These are phyloP conservation scores for Hymenochirus boettgeri DNA, from an alignment of 2,113 vertebrate species.

Conservation along the genomic window DNA sequence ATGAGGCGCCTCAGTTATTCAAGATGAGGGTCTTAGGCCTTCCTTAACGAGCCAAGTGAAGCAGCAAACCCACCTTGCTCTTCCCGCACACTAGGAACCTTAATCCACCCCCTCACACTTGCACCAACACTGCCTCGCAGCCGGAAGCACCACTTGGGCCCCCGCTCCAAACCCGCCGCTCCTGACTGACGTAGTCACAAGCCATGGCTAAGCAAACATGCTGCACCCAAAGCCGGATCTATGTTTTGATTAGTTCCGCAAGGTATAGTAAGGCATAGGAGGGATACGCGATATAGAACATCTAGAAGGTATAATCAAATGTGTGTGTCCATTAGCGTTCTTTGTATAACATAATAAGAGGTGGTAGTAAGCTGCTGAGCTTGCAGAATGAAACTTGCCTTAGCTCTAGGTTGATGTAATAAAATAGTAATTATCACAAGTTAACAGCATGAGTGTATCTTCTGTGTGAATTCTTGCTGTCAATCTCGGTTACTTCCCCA, in stretches of 20 bases:
- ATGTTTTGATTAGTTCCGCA: conserved; percentile 6
- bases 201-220: conserved; percentile 10
- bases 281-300: conserved; percentile 25
- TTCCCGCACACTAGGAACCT: neutral
- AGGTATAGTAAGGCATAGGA: conserved; percentile 18
- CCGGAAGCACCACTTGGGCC: conserved; percentile 14
- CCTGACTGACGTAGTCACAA: neutral
- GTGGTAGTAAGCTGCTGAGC: too few species aligned
- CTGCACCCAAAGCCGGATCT: conserved; percentile 8
- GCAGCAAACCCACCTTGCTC: neutral
- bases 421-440: too few species aligned
- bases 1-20: neutral
- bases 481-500: too few species aligned
- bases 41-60: accelerated
- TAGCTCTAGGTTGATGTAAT: too few species aligned
- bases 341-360: too few species aligned
- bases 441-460: too few species aligned
- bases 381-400: too few species aligned
- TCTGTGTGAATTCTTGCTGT: too few species aligned
- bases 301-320: too few species aligned
- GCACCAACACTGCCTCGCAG: conserved; percentile 3
- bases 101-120: conserved; percentile 2
- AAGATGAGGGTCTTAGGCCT: neutral
- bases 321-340: too few species aligned
- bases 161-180: conserved; percentile 30